Conservation (phyloP, 2,797 vertebrate genomes). For the Ceyx erithaca region DNA sequence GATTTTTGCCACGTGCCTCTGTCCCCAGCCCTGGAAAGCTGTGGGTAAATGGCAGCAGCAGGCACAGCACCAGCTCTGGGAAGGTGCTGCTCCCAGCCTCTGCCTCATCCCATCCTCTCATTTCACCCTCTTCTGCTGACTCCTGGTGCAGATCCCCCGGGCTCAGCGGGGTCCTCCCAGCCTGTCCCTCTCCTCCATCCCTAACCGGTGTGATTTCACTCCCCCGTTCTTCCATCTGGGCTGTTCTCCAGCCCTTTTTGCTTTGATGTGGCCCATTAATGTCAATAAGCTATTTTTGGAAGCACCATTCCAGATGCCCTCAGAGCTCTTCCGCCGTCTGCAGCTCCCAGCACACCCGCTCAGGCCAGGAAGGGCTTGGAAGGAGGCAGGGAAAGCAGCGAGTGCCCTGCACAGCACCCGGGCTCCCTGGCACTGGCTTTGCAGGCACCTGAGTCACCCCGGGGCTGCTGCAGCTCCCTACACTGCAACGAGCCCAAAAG, state of each 20-base stretch:
- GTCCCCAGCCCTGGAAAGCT: background rate
- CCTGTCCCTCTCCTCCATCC: background rate
- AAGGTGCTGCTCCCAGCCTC: background rate
- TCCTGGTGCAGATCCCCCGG: rapidly evolving
- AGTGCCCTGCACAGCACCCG: background rate
- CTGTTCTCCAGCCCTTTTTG: background rate
- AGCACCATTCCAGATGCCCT: constrained; percentile 11
- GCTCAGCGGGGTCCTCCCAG: background rate
- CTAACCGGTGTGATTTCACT: background rate
- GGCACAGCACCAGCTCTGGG: background rate
- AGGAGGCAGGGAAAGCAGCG: background rate
- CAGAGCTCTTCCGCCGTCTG: background rate
- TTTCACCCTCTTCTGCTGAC: background rate
- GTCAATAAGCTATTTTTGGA: constrained; percentile 5
- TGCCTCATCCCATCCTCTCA: background rate
- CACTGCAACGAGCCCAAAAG: background rate
- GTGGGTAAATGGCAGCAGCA: background rate
- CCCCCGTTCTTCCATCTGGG: background rate
- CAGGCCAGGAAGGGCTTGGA: background rate
- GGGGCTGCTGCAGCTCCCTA: rapidly evolving
- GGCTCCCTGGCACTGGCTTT: rapidly evolving
- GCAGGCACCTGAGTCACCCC: rapidly evolving
- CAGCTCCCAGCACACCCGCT: background rate
- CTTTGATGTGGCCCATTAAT: background rate
- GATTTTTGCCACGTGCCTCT: background rate